These are phyloP conservation scores for Lepus timidus DNA, from an alignment of 2,113 vertebrate genomes.

Conservation along the genomic window DNA sequence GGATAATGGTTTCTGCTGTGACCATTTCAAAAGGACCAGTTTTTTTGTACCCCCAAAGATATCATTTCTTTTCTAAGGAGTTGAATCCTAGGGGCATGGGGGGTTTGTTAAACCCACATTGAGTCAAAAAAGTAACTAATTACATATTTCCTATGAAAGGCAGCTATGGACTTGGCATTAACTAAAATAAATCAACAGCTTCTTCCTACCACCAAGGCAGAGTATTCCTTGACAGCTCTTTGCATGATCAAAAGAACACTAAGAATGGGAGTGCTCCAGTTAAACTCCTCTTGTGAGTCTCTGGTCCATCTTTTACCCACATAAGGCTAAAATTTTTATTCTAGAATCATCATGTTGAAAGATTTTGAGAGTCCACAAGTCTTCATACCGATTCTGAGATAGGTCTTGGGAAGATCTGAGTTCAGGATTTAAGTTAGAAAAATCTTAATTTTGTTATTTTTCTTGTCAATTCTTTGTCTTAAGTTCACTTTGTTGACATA, in stretches of 20 bases:
- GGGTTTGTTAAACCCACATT: conserved; percentile 75
- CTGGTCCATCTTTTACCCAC: conserved; percentile 22
- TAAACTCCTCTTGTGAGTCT: background rate
- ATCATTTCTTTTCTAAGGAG: conserved; percentile 85
- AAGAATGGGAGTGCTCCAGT: background rate
- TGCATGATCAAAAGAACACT: background rate
- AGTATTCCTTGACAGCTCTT: background rate
- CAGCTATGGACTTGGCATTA: conserved; percentile 72
- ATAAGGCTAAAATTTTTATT: conserved; percentile 20
- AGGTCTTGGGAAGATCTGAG: background rate
- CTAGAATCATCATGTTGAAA: conserved; percentile 18
- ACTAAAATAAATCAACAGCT: conserved; percentile 75
- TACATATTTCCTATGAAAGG: conserved; percentile 85
- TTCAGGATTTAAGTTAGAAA: conserved; percentile 32
- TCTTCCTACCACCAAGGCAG: conserved; percentile 46
- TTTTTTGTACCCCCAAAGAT: conserved; percentile 74
- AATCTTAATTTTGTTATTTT: conserved; percentile 7
- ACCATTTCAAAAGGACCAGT: conserved; percentile 46
- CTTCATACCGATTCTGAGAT: background rate
- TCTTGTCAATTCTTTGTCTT: background rate
- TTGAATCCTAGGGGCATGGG: conserved; percentile 79
- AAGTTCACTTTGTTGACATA: conserved; percentile 30
- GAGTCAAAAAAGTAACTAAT: conserved; percentile 84
- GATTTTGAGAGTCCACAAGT: background rate
- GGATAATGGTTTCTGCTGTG: conserved; percentile 44